These are phyloP conservation scores for Heliconius charithonia DNA, from an alignment of 2,888 invertebrate genomes.

Conservation along the genomic window DNA sequence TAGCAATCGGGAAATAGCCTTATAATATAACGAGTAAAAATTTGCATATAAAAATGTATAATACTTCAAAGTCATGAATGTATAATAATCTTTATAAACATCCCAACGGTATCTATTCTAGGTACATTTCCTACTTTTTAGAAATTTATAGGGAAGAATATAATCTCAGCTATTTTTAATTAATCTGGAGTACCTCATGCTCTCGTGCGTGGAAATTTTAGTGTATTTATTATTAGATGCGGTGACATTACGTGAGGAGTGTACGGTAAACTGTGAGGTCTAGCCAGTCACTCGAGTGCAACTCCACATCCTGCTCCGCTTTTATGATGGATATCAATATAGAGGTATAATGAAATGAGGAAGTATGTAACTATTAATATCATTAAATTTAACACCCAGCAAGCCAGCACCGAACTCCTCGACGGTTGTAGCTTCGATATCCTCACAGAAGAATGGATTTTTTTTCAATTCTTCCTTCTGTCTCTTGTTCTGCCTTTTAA, in stretches of 20 bases:
- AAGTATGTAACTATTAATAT: neutral
- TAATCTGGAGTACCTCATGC: neutral
- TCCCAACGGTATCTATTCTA: slow-evolving; percentile 2
- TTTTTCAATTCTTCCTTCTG: too few relatives aligned
- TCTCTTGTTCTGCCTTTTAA: too few relatives aligned
- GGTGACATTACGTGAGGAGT: neutral
- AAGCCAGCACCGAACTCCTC: too few relatives aligned
- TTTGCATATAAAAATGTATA: neutral
- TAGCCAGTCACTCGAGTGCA: slow-evolving; percentile 11
- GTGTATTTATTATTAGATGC: slow-evolving; percentile 12
- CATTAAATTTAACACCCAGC: too few relatives aligned
- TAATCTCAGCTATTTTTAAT: slow-evolving; percentile 6
- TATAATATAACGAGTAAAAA: neutral
- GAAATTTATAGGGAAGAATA: slow-evolving; percentile 8
- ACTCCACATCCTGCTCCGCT: neutral
- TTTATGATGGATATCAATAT: neutral
- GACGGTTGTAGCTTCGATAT: too few relatives aligned
- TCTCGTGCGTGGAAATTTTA: slow-evolving; percentile 5
- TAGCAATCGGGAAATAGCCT: too few relatives aligned
- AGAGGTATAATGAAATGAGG: neutral
- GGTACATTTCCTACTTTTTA: neutral
- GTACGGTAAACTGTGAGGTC: slow-evolving; percentile 3
- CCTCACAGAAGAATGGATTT: too few relatives aligned
- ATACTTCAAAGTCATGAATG: neutral
- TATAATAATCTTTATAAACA: neutral